Base-by-base conservation (phyloP, 2,888 invertebrate species). In the Acleris emargana region DNA sequence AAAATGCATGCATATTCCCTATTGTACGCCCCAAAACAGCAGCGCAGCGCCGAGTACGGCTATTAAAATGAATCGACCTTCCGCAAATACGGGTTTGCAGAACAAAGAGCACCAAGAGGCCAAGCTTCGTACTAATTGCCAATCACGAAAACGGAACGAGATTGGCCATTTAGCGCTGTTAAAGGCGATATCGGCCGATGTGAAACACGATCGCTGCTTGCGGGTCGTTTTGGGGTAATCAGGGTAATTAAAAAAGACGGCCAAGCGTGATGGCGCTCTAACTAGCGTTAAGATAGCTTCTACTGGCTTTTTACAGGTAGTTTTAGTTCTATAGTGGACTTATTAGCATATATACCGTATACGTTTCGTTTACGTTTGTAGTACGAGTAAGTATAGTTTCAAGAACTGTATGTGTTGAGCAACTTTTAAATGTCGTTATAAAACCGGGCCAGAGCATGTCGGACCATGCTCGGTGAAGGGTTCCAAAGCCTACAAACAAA, bases 81-180 rank as follows among this genome's bases (percentile, higher is more conserved):
- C 60, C 60, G 57, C 60, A 51, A 60, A 66, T 51, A 61, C 61
- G 51, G 32, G 51, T 57, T 60, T 45, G 55, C 55, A 62, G 51
- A 66, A 66, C 66, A 66, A 66, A 66, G 64, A 59, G 60, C 59
- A 52, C n/a, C 64, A 64, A 64, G 59, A 51, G 66, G 32, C 55
- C 55, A 51, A 45, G 57, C 55, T 61, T 60, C 66, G 51, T 60
- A 61, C 66, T 66, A 66, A 66, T 66, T 66, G 66, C 66, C 66
- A 66, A 66, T 66, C 66, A 61, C 66, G 66, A 57, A 60, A 60
- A 60, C 61, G 57, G 66, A 66, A 54, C 43, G 54, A 43, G 57
- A 52, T 55, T 47, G 61, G 45, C 66, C 66, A 61, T 61, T 66
- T 66, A 66, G 66, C 66, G 66, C 57, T 61, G 66, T 61, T 66